phyloP scores from a whole-genome alignment of 2,797 vertebrate species.

The Anas acuta region DNA sequence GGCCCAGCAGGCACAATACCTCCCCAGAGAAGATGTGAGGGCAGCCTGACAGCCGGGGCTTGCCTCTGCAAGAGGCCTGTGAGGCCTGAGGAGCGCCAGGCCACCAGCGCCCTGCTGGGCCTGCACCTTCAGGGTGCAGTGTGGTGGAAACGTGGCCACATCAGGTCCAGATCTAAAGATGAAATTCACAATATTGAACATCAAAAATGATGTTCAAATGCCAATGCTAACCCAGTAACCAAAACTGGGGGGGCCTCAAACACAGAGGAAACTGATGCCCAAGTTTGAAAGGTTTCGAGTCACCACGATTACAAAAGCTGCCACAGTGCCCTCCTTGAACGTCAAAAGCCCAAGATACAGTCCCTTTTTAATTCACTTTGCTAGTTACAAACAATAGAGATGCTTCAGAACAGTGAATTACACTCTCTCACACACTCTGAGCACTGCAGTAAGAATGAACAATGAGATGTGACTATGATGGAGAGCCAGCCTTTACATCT shows the following conservation, averaged over 20 bases:
- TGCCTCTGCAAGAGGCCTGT: no score
- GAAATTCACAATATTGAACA: background rate
- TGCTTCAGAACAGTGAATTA: background rate
- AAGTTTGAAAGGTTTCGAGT: background rate
- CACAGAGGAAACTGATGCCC: background rate
- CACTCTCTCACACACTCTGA: background rate
- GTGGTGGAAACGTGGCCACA: accelerated
- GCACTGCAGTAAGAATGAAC: background rate
- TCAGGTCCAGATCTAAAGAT: background rate
- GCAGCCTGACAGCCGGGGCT: background rate
- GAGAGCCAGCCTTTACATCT: background rate
- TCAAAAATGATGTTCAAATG: background rate
- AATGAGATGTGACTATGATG: slow-evolving; percentile 44
- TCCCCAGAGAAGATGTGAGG: background rate
- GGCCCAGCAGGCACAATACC: background rate
- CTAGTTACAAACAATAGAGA: slow-evolving; percentile 12
- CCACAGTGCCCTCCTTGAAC: background rate
- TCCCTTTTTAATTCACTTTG: slow-evolving; percentile 34
- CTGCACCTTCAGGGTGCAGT: accelerated
- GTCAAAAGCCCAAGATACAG: background rate
- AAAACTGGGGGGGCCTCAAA: background rate
- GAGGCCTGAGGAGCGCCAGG: no score
- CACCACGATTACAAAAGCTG: background rate
- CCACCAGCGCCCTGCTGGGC: background rate
- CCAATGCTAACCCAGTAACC: background rate